Base-by-base conservation (phyloP, 2,888 invertebrate genomes). In the Meteorus colon region DNA sequence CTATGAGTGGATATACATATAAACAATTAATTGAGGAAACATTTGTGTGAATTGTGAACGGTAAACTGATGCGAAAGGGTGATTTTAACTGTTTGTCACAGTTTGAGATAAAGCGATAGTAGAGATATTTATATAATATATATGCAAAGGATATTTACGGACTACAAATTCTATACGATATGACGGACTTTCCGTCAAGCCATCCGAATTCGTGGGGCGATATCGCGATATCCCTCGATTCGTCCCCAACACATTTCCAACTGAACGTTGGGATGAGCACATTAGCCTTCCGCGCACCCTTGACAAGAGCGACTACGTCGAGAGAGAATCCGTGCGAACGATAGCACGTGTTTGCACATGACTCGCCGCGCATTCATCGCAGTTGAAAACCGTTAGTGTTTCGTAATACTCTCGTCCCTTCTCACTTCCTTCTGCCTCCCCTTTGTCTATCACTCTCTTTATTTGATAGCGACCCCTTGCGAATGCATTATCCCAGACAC, bases 261-360 rank as follows among this genome's bases (percentile, higher is more conserved):
- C 71, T 72, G 62, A 60, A 76, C 34, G 60, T 65, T 67, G 65
- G 68, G 73, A 76, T 76, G 76, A 76, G 73, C 76, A 76, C 76
- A 76, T 76, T 76, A 76, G 76, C 73, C 76, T 76, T 68, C 68
- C 73, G 55, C 19, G 19, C 55, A 76, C 76, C 73, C 76, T 73
- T 76, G 66, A 73, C 69, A 55, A 76, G 63, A 59, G 51, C 31
- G 31, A 14, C 63, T 63, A 51, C 48, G 41, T 37, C 51, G 55
- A 37, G 72, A 27, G 72, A 45, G 73, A 73, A 69, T 73, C 73
- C 80, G 81, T 81, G 80, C 77, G 81, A 81, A 79, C 79, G 76
- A 76, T 79, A 80, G 80, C 81, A 81, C 81, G 79, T 81, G 81
- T 77, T 78, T 76, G 75, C 80, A 78, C 78, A 75, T 80, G 72